Evolutionary conservation across 2,888 invertebrate genomes (phyloP).

Genomic region (Saturnia japonica): DNA sequence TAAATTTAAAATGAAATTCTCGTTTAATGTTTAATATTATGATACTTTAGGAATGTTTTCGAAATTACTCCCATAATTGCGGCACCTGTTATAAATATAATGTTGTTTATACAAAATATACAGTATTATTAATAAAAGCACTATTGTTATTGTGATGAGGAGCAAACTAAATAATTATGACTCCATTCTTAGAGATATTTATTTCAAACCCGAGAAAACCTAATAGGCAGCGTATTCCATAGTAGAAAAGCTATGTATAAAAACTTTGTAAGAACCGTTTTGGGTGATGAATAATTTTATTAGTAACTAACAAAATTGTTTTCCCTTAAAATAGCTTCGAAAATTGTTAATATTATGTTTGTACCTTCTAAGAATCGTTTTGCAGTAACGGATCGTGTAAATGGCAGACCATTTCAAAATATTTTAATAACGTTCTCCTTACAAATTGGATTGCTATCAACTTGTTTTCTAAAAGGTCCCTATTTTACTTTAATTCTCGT

Average conservation of each 20-base stretch:
- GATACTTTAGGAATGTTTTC: not conserved
- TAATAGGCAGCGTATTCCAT: not conserved
- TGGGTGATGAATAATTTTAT: not conserved
- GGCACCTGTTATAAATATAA: not conserved
- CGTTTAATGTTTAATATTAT: not conserved
- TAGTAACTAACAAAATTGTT: not conserved
- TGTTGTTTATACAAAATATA: not conserved
- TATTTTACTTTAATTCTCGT: conserved; percentile 48
- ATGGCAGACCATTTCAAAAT: conserved; percentile 41
- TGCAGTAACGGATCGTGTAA: conserved; percentile 25
- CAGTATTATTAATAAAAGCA: not conserved
- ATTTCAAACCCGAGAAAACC: not conserved
- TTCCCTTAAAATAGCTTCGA: conserved; percentile 23
- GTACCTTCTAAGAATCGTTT: conserved; percentile 26
- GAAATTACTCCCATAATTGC: not conserved
- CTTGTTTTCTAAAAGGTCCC: conserved; percentile 44
- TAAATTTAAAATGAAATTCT: not conserved
- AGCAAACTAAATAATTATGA: not conserved
- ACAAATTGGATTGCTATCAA: conserved; percentile 47
- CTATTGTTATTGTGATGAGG: not conserved
- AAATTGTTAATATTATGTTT: conserved; percentile 35
- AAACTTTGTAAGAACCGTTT: not conserved
- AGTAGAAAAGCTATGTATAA: not conserved
- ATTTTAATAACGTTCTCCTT: conserved; percentile 42
- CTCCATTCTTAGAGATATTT: not conserved